Evolutionary conservation across 2,888 invertebrate genomes (phyloP).

Genomic region (Eubasilissa splendida): DNA sequence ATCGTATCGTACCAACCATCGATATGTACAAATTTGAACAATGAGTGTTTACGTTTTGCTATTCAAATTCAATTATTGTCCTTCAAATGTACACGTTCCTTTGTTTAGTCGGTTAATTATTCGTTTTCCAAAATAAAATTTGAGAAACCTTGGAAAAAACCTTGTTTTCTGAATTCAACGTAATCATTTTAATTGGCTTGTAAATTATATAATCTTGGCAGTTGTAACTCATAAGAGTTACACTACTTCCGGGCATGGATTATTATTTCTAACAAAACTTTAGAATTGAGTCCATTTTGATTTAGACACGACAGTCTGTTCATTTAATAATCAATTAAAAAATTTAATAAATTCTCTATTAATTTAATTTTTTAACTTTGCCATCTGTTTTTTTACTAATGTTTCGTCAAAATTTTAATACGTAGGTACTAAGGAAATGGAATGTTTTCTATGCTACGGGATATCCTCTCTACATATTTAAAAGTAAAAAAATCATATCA

Average conservation of each 20-base stretch:
- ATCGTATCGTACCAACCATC: too few species aligned
- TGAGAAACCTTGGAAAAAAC: conserved; percentile 1
- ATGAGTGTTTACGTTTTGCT: too few species aligned
- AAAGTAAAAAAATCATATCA: too few species aligned
- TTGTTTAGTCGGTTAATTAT: background rate
- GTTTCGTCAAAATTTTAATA: too few species aligned
- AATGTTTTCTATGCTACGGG: background rate
- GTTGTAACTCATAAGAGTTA: background rate
- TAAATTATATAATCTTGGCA: conserved; percentile 24
- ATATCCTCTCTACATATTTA: background rate
- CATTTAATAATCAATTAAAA: too few species aligned
- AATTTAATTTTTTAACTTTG: too few species aligned
- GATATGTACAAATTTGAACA: too few species aligned
- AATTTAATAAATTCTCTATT: too few species aligned
- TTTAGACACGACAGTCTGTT: too few species aligned
- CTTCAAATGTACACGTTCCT: background rate
- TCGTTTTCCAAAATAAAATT: conserved; percentile 12
- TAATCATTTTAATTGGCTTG: conserved; percentile 26
- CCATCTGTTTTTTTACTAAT: too few species aligned
- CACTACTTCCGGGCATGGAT: conserved; percentile 9
- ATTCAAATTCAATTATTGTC: background rate
- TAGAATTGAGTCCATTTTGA: too few species aligned
- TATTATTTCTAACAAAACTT: background rate
- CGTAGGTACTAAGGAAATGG: background rate
- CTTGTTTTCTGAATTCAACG: background rate